phyloP scores from a whole-genome alignment of 2,888 invertebrate genomes.

The Callimorpha dominula region DNA sequence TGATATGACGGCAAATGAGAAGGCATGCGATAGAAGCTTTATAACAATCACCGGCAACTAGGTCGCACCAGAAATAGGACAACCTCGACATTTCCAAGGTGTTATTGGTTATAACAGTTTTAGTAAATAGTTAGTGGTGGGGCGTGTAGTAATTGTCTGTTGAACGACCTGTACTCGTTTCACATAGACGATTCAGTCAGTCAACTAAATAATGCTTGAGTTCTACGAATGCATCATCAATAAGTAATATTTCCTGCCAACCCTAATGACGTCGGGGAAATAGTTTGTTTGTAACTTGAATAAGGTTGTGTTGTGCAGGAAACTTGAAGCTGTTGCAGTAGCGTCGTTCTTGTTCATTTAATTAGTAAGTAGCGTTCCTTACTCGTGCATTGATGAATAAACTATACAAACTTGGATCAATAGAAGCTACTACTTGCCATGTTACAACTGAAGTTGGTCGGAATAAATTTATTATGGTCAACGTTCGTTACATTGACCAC shows the following conservation, averaged over 20 bases:
- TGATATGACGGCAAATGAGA: conserved; percentile 19
- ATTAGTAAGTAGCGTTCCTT: neutral
- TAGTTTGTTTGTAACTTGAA: neutral
- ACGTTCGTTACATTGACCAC: too few species aligned
- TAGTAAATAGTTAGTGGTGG: neutral
- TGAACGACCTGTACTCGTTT: neutral
- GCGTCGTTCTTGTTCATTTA: neutral
- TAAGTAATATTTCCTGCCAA: neutral
- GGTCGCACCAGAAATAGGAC: conserved; percentile 9
- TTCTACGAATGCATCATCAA: neutral
- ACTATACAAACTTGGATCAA: too few species aligned
- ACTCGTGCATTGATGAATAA: too few species aligned
- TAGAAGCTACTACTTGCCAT: too few species aligned
- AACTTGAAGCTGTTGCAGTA: neutral
- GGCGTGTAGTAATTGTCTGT: neutral
- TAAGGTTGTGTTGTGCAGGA: neutral
- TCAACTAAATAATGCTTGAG: neutral
- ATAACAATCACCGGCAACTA: neutral
- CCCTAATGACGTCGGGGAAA: neutral
- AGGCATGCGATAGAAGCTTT: conserved; percentile 19
- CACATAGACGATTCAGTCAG: neutral
- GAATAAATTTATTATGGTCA: too few species aligned
- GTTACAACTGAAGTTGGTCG: too few species aligned
- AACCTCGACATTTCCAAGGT: conserved; percentile 48
- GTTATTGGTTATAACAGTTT: conserved; percentile 21